Evolutionary conservation across 2,888 invertebrate species (phyloP).

Genomic region (Sphecodes monilicornis): DNA sequence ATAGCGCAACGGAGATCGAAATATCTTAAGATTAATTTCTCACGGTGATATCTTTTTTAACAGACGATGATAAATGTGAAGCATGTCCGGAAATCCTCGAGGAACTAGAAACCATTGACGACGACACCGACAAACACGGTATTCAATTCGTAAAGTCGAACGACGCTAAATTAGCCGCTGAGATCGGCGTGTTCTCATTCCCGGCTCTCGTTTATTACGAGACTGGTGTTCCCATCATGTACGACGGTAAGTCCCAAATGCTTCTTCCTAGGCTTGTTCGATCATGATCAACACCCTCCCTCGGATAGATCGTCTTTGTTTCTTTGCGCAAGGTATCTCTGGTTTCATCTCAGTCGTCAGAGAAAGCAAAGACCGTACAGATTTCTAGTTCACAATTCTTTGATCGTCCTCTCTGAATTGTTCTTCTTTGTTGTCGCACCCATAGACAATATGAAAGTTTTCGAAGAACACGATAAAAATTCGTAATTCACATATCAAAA

Average conservation of each 20-base stretch:
- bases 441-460: not conserved
- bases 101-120: constrained; percentile 96
- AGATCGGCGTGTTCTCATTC: constrained; percentile 96
- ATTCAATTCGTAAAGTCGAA: constrained; percentile 97
- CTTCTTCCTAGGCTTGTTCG: constrained; percentile 53
- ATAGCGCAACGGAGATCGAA: not conserved
- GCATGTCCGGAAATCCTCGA: constrained; percentile 94
- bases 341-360: not conserved
- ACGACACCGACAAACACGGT: constrained; percentile 96
- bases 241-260: constrained; percentile 91
- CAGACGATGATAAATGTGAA: constrained; percentile 94
- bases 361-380: constrained; percentile 38
- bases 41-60: constrained; percentile 32
- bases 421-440: constrained; percentile 37
- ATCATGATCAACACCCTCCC: constrained; percentile 35
- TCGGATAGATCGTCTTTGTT: constrained; percentile 38
- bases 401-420: constrained; percentile 21
- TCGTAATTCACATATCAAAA: not conserved
- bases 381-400: constrained; percentile 28
- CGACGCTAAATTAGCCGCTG: constrained; percentile 94
- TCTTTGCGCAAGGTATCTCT: not conserved
- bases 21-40: not conserved
- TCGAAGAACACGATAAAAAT: not conserved
- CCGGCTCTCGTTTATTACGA: constrained; percentile 97
- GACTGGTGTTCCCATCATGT: constrained; percentile 97